These are phyloP conservation scores for Drosophila seclusa DNA, from an alignment of 2,888 invertebrate species.

Conservation along the genomic window DNA sequence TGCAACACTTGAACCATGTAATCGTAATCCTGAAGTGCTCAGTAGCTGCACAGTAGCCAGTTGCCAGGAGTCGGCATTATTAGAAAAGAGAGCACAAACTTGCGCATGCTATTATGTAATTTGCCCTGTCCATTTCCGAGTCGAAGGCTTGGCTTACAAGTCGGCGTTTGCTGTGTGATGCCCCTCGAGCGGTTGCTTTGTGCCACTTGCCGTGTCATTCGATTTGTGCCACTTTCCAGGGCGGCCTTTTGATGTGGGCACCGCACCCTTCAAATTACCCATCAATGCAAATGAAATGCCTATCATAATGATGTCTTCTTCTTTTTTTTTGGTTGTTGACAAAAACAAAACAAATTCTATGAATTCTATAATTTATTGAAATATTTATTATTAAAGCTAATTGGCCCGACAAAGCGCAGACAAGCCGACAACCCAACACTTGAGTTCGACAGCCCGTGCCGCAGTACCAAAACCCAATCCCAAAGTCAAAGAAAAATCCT, in stretches of 20 bases:
- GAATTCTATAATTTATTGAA: slow-evolving; percentile 68
- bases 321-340: slow-evolving; percentile 1
- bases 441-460: slow-evolving; percentile 46
- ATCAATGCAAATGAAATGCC: slow-evolving; percentile 68
- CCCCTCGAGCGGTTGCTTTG: slow-evolving; percentile 45
- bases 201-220: slow-evolving; percentile 63
- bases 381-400: slow-evolving; percentile 73
- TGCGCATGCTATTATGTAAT: slow-evolving; percentile 80
- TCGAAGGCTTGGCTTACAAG: slow-evolving; percentile 7
- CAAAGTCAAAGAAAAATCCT: not conserved
- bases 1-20: slow-evolving; percentile 61
- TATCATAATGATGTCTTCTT: slow-evolving; percentile 38
- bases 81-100: slow-evolving; percentile 36
- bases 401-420: slow-evolving; percentile 59
- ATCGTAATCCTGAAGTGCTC: slow-evolving; percentile 60
- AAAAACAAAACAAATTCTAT: slow-evolving; percentile 18
- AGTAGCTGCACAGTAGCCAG: slow-evolving; percentile 55
- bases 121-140: slow-evolving; percentile 51
- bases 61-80: slow-evolving; percentile 35
- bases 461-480: slow-evolving; percentile 1
- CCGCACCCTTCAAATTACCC: slow-evolving; percentile 39
- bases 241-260: slow-evolving; percentile 61
- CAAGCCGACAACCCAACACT: slow-evolving; percentile 4
- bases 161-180: slow-evolving; percentile 39
- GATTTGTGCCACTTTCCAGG: slow-evolving; percentile 74